phyloP scores from a whole-genome alignment of 2,888 invertebrate species.

The Troilus luridus region DNA sequence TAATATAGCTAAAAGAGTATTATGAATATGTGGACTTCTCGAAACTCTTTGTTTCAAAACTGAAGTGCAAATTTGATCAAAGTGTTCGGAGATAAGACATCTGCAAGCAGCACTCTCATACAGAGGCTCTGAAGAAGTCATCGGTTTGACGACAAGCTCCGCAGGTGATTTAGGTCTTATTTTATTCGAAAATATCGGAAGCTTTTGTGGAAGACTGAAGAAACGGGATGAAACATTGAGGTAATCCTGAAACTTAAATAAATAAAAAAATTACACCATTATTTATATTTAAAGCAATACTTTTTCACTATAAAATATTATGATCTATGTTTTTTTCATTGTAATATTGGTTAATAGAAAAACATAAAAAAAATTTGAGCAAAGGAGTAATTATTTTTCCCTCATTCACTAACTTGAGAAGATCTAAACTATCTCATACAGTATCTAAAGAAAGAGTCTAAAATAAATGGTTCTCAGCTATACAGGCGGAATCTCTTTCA shows the following conservation, averaged over 20 bases:
- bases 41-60: conserved; percentile 82
- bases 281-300: too few relatives aligned
- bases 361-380: too few relatives aligned
- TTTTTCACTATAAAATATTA: too few relatives aligned
- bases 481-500: too few relatives aligned
- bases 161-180: conserved; percentile 57
- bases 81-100: conserved; percentile 85
- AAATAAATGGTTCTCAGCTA: too few relatives aligned
- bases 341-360: too few relatives aligned
- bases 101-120: conserved; percentile 84
- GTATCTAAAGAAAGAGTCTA: too few relatives aligned
- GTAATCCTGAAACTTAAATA: conserved; percentile 51
- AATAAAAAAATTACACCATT: neutral
- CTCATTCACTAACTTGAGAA: too few relatives aligned
- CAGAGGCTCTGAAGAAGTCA: conserved; percentile 61
- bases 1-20: conserved; percentile 86
- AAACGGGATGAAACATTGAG: conserved; percentile 45
- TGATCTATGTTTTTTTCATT: too few relatives aligned
- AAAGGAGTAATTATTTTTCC: too few relatives aligned
- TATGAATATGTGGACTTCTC: conserved; percentile 86
- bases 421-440: too few relatives aligned
- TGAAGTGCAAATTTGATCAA: conserved; percentile 83
- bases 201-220: conserved; percentile 52
- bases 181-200: conserved; percentile 62
- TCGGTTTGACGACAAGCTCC: conserved; percentile 57